Evolutionary conservation across 2,113 vertebrate species (phyloP).

Genomic region (Dryoscopus gambensis): DNA sequence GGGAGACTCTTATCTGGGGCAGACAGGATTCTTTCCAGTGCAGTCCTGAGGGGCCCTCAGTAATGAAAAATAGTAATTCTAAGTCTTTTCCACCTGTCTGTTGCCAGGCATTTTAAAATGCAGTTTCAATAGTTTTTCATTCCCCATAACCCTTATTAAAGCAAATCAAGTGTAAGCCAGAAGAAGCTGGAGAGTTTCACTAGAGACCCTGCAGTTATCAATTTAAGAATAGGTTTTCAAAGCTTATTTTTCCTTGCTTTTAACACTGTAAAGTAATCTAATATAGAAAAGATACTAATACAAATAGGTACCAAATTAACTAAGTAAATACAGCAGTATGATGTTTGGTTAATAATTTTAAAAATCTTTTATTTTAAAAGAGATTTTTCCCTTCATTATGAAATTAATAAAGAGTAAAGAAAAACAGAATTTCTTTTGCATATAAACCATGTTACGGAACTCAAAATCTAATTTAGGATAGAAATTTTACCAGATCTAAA

Average conservation of each 20-base stretch:
- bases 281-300: background rate
- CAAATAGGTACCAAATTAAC: background rate
- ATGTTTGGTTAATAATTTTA: background rate
- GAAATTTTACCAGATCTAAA: background rate
- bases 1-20: conserved; percentile 63
- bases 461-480: background rate
- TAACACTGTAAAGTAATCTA: background rate
- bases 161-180: conserved; percentile 63
- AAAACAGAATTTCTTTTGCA: background rate
- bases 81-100: conserved; percentile 58
- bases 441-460: background rate
- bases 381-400: background rate
- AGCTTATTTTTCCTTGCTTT: background rate
- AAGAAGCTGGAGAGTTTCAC: conserved; percentile 53
- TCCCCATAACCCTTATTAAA: conserved; percentile 56
- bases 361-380: background rate
- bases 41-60: conserved; percentile 48
- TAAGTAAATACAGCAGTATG: background rate
- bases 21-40: conserved; percentile 63
- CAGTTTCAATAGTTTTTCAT: conserved; percentile 46
- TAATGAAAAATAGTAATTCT: conserved; percentile 67
- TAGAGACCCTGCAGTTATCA: conserved; percentile 18
- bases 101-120: conserved; percentile 60
- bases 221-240: conserved; percentile 43
- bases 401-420: background rate